Evolutionary conservation across 2,797 vertebrate species (phyloP).

Genomic region (Esox lucius): DNA sequence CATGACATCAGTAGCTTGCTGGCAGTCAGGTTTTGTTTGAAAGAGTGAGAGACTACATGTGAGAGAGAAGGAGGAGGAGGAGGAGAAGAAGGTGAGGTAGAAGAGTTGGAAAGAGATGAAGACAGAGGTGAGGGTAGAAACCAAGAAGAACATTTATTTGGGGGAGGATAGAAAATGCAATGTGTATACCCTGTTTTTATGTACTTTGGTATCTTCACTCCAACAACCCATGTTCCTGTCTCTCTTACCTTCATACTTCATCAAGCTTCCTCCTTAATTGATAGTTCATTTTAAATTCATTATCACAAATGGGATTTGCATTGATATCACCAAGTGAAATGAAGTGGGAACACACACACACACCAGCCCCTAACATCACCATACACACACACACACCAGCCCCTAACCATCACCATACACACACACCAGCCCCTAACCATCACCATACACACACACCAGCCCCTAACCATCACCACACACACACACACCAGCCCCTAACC

Average conservation of each 20-base stretch:
- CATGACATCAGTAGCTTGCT: slow-evolving; percentile 69
- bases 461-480: background rate
- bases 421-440: background rate
- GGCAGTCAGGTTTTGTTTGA: slow-evolving; percentile 64
- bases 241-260: slow-evolving; percentile 16
- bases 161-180: slow-evolving; percentile 15
- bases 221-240: slow-evolving; percentile 19
- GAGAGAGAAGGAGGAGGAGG: slow-evolving; percentile 2
- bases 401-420: background rate
- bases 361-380: too few species aligned
- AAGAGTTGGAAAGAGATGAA: background rate
- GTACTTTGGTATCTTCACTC: slow-evolving; percentile 58
- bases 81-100: background rate
- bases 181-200: slow-evolving; percentile 45
- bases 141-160: slow-evolving; percentile 37
- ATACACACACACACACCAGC: too few species aligned
- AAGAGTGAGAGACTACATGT: slow-evolving; percentile 6
- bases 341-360: slow-evolving; percentile 17
- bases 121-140: slow-evolving; percentile 43
- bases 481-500: background rate
- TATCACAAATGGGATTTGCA: slow-evolving; percentile 46
- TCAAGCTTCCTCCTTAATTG: slow-evolving; percentile 5
- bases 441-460: background rate
- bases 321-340: slow-evolving; percentile 25
- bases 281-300: slow-evolving; percentile 41